phyloP scores from a whole-genome alignment of 2,888 invertebrate genomes.

The Hydraecia micacea region DNA sequence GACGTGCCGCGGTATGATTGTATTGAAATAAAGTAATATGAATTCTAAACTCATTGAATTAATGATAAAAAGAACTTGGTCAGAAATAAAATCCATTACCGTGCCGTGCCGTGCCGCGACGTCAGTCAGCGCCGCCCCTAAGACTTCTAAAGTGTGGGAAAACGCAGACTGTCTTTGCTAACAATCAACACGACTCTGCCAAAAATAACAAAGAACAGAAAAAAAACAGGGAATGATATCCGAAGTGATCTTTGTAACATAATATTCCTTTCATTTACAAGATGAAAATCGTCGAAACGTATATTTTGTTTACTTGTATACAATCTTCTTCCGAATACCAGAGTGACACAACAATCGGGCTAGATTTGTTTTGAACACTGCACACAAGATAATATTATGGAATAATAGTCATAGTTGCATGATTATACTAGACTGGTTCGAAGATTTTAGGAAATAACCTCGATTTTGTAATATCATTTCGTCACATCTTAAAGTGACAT shows the following conservation, averaged over 20 bases:
- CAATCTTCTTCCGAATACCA: neutral
- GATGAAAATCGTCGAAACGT: neutral
- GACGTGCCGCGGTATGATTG: no score
- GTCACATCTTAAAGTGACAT: neutral
- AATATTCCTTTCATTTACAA: neutral
- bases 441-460: slow-evolving; percentile 16
- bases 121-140: no score
- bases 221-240: neutral
- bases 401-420: slow-evolving; percentile 15
- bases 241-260: slow-evolving; percentile 9
- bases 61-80: no score
- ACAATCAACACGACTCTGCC: neutral
- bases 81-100: no score
- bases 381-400: slow-evolving; percentile 11
- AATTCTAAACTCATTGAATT: no score
- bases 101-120: no score
- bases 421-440: neutral
- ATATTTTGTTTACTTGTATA: neutral
- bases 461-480: neutral
- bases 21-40: no score
- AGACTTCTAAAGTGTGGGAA: slow-evolving; percentile 21
- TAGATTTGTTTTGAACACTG: slow-evolving; percentile 2
- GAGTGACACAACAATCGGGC: neutral
- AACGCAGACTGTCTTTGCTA: neutral
- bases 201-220: neutral